phyloP scores from a whole-genome alignment of 2,797 vertebrate species.

The Sphenodon punctatus region DNA sequence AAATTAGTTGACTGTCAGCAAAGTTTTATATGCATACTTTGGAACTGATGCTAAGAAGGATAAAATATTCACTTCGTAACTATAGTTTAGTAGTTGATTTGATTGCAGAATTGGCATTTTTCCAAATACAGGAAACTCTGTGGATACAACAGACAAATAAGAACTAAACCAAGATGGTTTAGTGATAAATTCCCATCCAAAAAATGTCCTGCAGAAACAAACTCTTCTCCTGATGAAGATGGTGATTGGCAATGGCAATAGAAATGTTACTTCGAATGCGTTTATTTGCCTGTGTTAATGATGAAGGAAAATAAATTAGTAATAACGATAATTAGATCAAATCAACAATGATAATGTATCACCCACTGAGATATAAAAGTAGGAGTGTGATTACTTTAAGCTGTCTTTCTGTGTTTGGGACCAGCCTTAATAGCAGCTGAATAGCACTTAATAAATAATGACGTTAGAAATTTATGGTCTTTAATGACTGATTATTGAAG shows the following conservation, averaged over 20 bases:
- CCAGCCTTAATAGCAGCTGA: background rate
- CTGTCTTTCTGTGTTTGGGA: background rate
- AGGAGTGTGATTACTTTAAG: background rate
- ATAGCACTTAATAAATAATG: conserved; percentile 21
- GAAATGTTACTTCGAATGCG: conserved; percentile 7
- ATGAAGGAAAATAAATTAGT: background rate
- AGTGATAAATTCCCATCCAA: background rate
- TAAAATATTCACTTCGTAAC: background rate
- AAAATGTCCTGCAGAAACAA: background rate
- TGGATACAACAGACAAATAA: background rate
- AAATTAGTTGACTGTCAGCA: conserved; percentile 11
- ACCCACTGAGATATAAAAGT: background rate
- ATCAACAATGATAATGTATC: background rate
- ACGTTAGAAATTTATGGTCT: conserved; percentile 8
- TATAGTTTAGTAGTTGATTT: rapidly evolving
- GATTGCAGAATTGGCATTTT: background rate
- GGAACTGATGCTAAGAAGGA: background rate
- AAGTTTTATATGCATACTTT: background rate
- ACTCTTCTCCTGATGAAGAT: background rate
- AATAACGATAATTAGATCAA: conserved; percentile 38
- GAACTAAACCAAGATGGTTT: background rate
- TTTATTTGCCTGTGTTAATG: background rate
- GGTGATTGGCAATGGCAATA: conserved; percentile 23
- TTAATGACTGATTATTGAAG: conserved; percentile 9
- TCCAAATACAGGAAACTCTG: background rate